phyloP scores from a whole-genome alignment of 2,113 vertebrate species.

The Carassius carassius region DNA sequence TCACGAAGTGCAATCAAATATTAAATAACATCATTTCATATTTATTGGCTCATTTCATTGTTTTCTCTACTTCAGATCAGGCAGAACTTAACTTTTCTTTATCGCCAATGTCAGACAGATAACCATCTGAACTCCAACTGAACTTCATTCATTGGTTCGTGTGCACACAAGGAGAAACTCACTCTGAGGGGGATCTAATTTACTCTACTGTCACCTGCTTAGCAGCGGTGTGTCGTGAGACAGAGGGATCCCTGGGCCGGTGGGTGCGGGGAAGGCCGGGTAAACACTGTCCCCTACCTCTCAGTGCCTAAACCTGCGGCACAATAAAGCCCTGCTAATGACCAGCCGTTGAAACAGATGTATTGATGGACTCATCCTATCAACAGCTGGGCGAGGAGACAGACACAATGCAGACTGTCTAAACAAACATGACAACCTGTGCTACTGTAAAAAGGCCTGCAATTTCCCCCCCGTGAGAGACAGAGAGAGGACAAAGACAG shows the following conservation, averaged over 20 bases:
- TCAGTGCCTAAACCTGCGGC: conserved; percentile 80
- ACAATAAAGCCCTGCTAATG: conserved; percentile 90
- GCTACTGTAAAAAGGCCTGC: conserved; percentile 79
- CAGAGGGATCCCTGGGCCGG: conserved; percentile 66
- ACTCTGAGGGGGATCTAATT: conserved; percentile 49
- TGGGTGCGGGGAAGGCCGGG: conserved; percentile 73
- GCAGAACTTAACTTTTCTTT: neutral
- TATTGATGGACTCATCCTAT: conserved; percentile 88
- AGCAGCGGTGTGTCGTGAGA: conserved; percentile 80
- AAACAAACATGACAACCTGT: conserved; percentile 86
- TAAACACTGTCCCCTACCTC: conserved; percentile 81
- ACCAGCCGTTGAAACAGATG: conserved; percentile 94
- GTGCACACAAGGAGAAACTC: conserved; percentile 44
- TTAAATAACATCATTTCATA: conserved; percentile 20
- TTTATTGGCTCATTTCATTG: conserved; percentile 30
- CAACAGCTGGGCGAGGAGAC: conserved; percentile 85
- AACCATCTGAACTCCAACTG: conserved; percentile 18
- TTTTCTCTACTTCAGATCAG: neutral
- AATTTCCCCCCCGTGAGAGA: conserved; percentile 59
- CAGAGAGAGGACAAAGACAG: conserved; percentile 12
- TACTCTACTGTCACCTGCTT: conserved; percentile 71
- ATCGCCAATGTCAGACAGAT: neutral
- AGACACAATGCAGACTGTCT: conserved; percentile 81
- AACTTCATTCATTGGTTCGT: conserved; percentile 24
- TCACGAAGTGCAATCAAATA: neutral